phyloP scores from a whole-genome alignment of 2,113 vertebrate genomes.

The Panthera leo region DNA sequence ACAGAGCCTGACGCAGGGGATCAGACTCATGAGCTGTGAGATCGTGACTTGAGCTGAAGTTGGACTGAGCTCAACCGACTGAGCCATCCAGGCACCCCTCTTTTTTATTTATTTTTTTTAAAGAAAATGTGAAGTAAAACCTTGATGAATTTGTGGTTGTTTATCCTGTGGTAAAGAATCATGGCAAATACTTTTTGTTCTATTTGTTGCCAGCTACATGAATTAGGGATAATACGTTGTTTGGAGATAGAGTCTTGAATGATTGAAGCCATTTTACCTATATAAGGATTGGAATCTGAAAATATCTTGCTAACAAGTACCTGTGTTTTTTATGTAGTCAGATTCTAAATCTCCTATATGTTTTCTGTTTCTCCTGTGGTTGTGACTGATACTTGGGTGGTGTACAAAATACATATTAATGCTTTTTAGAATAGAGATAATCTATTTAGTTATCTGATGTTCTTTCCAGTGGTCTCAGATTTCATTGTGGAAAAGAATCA shows the following conservation, averaged over 20 bases:
- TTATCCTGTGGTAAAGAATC: background rate
- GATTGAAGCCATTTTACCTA: background rate
- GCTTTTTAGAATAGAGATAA: background rate
- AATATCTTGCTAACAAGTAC: background rate
- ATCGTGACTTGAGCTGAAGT: too few relatives aligned
- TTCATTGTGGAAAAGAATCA: background rate
- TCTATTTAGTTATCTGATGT: background rate
- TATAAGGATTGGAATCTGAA: background rate
- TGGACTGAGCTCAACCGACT: too few relatives aligned
- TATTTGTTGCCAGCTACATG: background rate
- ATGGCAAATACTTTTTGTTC: background rate
- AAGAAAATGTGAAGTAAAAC: background rate
- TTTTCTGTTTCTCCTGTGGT: background rate
- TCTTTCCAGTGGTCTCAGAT: background rate
- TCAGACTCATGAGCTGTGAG: too few relatives aligned
- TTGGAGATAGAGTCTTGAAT: background rate
- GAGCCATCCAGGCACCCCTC: too few relatives aligned
- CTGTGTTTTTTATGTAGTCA: background rate
- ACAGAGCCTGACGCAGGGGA: too few relatives aligned
- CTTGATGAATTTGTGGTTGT: background rate
- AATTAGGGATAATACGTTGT: background rate
- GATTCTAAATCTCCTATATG: background rate
- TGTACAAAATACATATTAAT: background rate
- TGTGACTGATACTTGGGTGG: background rate
- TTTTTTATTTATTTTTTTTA: background rate